phyloP scores from a whole-genome alignment of 2,113 vertebrate genomes.

The Syrrhaptes paradoxus region DNA sequence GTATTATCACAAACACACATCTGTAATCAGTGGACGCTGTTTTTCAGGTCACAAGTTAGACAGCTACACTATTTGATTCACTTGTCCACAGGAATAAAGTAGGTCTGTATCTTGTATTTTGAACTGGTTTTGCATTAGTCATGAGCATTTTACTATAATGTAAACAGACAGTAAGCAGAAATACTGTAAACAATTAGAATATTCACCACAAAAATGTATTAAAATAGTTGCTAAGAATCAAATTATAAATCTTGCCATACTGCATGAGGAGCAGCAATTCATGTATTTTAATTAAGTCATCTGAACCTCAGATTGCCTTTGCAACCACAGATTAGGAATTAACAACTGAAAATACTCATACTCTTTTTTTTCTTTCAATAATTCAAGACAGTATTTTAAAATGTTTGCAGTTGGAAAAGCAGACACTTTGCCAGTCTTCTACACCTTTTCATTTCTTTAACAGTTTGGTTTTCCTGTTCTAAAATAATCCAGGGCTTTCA shows the following conservation, averaged over 20 bases:
- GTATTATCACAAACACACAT: background rate
- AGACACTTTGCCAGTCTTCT: background rate
- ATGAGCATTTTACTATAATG: background rate
- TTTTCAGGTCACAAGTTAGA: background rate
- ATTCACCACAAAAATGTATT: background rate
- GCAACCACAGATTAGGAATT: background rate
- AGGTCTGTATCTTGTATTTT: background rate
- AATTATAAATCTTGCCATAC: background rate
- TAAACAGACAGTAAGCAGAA: background rate
- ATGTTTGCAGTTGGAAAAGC: background rate
- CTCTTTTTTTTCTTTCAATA: background rate
- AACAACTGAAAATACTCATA: background rate
- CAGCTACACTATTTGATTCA: background rate
- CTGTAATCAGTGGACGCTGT: background rate
- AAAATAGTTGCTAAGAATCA: background rate
- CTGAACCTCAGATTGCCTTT: constrained; percentile 11
- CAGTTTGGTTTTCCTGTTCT: background rate
- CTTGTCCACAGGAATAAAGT: background rate
- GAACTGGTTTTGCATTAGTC: background rate
- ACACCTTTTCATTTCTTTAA: background rate
- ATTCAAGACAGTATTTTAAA: background rate
- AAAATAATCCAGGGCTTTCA: background rate
- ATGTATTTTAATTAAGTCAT: background rate
- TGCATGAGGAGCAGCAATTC: background rate
- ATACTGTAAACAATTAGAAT: background rate